A percentile compares a stretch with the other conserved stretches of the same genome.
Conservation (phyloP, 2,113 vertebrate species). For the Hydrolagus affinis region DNA sequence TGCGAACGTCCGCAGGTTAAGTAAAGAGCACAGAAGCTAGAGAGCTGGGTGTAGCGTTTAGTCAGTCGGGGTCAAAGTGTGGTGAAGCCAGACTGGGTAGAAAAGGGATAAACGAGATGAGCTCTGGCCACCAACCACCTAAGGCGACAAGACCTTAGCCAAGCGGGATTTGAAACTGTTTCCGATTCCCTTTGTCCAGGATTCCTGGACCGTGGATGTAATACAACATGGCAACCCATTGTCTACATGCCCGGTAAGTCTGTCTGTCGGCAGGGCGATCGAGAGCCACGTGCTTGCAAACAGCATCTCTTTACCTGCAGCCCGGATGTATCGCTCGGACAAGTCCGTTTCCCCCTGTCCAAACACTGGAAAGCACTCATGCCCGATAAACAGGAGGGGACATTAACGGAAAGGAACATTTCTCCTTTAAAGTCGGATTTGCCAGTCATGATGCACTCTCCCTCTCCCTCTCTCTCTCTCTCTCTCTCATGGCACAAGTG, state of each 20-base stretch:
- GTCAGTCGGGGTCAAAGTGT: neutral
- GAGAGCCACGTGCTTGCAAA: no score
- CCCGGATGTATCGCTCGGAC: neutral
- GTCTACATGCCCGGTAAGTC: no score
- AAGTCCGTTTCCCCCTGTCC: neutral
- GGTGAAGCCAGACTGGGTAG: neutral
- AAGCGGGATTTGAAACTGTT: no score
- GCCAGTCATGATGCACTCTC: neutral
- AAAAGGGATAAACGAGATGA: neutral
- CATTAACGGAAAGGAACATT: neutral
- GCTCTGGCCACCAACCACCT: no score
- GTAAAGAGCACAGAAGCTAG: neutral
- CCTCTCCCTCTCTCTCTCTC: no score
- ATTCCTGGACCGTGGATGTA: no score
- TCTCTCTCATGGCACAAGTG: slow-evolving; percentile 5
- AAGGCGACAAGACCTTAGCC: no score
- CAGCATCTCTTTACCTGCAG: neutral
- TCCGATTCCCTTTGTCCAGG: no score
- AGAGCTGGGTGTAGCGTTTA: neutral
- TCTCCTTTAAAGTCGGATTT: slow-evolving; percentile 10
- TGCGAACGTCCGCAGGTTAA: neutral
- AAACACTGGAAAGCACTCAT: neutral
- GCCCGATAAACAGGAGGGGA: neutral
- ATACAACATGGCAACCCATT: no score
- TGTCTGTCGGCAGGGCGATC: no score